Evolutionary conservation across 2,797 vertebrate species (phyloP), one percentile per base, ranked within the genome.

Genomic region (Erpetoichthys calabaricus): DNA sequence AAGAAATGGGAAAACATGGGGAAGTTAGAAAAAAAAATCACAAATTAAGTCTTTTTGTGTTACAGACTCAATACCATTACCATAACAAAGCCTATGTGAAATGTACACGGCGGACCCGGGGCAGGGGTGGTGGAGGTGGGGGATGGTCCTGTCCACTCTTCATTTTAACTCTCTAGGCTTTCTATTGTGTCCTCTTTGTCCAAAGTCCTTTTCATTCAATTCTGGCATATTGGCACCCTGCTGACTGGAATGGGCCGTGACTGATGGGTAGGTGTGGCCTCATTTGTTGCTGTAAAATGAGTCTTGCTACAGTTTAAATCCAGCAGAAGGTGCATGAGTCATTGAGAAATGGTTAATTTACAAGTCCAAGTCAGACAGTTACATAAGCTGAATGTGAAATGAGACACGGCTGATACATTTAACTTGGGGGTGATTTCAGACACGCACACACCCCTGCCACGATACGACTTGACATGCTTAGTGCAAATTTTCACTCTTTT

Each of bases 21-120:
- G 72, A 85, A 76, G 74, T 83, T 80, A 83, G 82, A 82, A 81
- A 76, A 78, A 81, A 82, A 87, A 91, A 93, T 91, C 87, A 87
- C 86, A 88, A 91, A 90, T 94, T 87, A 92, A 87, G 85, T 90
- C 87, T 83, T 83, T 92, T 93, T 97, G 88, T 94, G 88, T 87
- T 86, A 79, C 82, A 83, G 83, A 90, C 91, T 92, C 87, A 86
- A 89, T 90, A 84, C 82, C 70, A 93, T 96, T 95, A 92, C 71
- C 91, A 96, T 95, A 82, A 94, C 87, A 95, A 98, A 92, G 89
- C 80, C 78, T 72, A 71, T 83, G 81, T 91, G 89, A 92, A 94
- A 92, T 85, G 86, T 90, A 89, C 89, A 87, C 87, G 78, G 75
- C 64, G 75, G 67, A 76, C 70, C 70, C 56, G 70, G 72, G 69